Percentiles rank a stretch among this genome's conserved stretches.
Conservation (phyloP, 2,113 vertebrate genomes). For the Spea bombifrons region DNA sequence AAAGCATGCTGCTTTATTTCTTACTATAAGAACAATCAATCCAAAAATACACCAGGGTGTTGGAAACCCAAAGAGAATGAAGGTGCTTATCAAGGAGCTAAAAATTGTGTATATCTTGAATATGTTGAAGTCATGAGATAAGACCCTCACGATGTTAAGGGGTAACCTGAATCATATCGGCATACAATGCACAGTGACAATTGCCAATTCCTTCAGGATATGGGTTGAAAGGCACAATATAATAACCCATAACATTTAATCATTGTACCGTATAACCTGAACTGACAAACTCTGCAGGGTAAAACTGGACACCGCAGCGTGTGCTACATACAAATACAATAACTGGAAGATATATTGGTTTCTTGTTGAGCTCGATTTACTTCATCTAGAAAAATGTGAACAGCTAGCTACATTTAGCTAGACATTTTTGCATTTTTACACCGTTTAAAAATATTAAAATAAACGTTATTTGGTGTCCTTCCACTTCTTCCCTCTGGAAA, state of each 20-base stretch:
- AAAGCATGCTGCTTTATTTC: no score
- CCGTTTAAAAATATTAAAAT: neutral
- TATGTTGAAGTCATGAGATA: no score
- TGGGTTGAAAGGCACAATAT: neutral
- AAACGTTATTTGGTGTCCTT: constrained; percentile 15
- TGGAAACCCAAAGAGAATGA: no score
- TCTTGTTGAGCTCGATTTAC: neutral
- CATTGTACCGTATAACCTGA: neutral
- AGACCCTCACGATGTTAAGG: no score
- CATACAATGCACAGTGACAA: neutral
- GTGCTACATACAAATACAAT: neutral
- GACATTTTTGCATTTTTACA: neutral
- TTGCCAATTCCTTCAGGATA: neutral
- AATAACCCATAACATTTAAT: neutral
- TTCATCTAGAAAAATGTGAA: neutral
- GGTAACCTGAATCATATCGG: no score
- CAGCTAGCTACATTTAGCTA: neutral
- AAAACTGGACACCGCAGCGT: neutral
- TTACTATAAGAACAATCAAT: no score
- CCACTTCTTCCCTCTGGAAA: constrained; percentile 3
- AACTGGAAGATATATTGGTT: neutral
- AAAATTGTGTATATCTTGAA: no score
- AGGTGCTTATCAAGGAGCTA: no score
- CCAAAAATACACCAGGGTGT: no score
- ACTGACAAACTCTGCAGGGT: neutral